phyloP scores from a whole-genome alignment of 2,113 vertebrate genomes.

The Tachysurus vachellii region DNA sequence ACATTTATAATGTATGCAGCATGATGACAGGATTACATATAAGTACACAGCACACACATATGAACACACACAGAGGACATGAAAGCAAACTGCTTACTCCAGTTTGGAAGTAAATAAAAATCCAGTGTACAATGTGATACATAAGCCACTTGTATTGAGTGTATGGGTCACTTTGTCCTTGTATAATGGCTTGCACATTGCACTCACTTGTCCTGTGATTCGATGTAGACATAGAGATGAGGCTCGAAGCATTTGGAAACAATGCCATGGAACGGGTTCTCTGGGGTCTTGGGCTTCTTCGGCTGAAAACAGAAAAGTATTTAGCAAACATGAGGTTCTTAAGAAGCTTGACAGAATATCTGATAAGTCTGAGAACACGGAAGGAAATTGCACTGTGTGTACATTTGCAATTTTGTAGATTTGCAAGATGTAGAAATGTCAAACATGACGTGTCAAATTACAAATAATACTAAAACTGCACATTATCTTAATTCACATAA shows the following conservation, averaged over 20 bases:
- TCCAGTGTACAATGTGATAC: conserved; percentile 8
- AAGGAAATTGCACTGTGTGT: conserved; percentile 41
- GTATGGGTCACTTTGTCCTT: conserved; percentile 11
- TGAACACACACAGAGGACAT: not conserved
- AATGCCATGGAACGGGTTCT: conserved; percentile 96
- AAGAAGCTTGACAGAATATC: not conserved
- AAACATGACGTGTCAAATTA: not conserved
- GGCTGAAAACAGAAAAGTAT: conserved; percentile 76
- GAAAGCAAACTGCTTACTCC: not conserved
- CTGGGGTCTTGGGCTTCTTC: conserved; percentile 91
- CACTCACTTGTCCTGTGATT: conserved; percentile 98
- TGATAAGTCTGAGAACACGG: conserved; percentile 2
- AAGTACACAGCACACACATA: conserved; percentile 37
- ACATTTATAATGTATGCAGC: not conserved
- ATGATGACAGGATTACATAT: conserved; percentile 30
- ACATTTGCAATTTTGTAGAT: conserved; percentile 11
- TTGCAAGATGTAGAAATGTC: conserved; percentile 1
- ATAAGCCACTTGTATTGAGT: conserved; percentile 4
- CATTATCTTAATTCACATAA: not conserved
- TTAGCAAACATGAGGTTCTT: conserved; percentile 26
- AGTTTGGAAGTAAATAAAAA: conserved; percentile 26
- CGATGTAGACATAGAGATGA: conserved; percentile 97
- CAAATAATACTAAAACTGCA: not conserved
- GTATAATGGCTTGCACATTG: conserved; percentile 44
- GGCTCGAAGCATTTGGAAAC: conserved; percentile 99